Evolutionary conservation across 2,888 invertebrate species (phyloP), one percentile per base, ranked within the genome.

Genomic region (Diarsia brunnea): DNA sequence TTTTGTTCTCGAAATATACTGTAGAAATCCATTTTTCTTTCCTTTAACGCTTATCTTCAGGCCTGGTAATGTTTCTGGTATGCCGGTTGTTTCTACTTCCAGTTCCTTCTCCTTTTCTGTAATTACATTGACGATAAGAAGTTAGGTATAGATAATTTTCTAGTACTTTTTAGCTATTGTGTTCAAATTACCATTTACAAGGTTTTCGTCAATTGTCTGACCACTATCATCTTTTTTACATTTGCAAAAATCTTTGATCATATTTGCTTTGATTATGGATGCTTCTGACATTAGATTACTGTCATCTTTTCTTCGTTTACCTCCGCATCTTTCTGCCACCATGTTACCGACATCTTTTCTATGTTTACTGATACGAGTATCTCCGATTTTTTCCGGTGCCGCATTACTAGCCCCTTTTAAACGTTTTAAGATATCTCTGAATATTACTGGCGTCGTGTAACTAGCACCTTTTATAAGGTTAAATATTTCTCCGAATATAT

Each of bases 41-140:
- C 74, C 51, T 38, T n/a, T 27, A n/a, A 55, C 27, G 5, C 14
- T 5, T 27, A 76, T n/a, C 4, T 10, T 53, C 38, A 81, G 14
- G 8, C 76, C 81, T 31, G 11, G 38, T 11, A 55, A n/a, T 73
- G 38, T 53, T 45, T 27, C 3, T 27, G 11, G 11, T n/a, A 19
- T 8, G 5, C n/a, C n/a, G 0, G 4, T n/a, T n/a, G 3, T 16
- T n/a, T 43, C 10, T 14, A 11, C 31, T 77, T 47, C 24, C 16
- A 31, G 31, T 31, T 31, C 31, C 2, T 27, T 47, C 53, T n/a
- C 19, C 7, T 27, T 27, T 5, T 49, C 81, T 81, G 61, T 38
- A 73, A 76, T n/a, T n/a, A 47, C 19, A 24, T 65, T 14, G 10
- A 55, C 14, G 47, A 68, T 12, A 19, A 45, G 19, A 21, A 47